Base-by-base conservation (phyloP, 2,113 vertebrate genomes). In the Otus sunia region DNA sequence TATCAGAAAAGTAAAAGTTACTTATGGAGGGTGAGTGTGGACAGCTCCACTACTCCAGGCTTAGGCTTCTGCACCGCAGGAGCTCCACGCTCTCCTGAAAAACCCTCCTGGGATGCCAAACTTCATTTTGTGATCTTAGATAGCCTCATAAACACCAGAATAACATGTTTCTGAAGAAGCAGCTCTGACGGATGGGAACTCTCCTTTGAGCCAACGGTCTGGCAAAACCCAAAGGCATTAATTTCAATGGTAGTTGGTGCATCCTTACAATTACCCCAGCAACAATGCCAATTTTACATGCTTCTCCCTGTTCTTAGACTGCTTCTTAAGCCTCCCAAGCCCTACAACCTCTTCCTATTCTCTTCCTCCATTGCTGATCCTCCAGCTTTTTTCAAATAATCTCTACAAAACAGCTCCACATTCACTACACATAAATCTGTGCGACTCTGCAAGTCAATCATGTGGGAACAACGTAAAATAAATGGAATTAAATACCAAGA, bases 401-500 rank as follows among this genome's bases (percentile, higher is more conserved):
- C 77, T 94, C 67, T 76, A 92, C 55, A 62, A 91, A 95, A 82
- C 39, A 87, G 60, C 91, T 89, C 81, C 89, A 94, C 30, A 69
- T 76, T 90, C 91, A 60, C n/a, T 88, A 76, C 60, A 90, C 58
- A 66, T 52, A 86, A 95, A 95, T 92, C 80, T 79, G 19, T 58
- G 64, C 1, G 4, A 67, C 23, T 71, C 68, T 88, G 63, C 41
- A 86, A 91, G 91, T 41, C 0, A 1, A 86, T 92, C 77, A 80
- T 55, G 53, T 3, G 3, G 62, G 58, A 77, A 94, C 74, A 92
- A 87, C 66, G 30, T 34, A 78, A 96, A 94, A 89, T 93, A 94
- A 95, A 91, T 80, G 71, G 62, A 89, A 88, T 15, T 86, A 67
- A 97, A 93, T 86, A 79, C 67, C 78, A 97, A 86, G 74, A 93